Conservation (phyloP, 2,888 invertebrate genomes). For the Aspidapion aeneum region DNA sequence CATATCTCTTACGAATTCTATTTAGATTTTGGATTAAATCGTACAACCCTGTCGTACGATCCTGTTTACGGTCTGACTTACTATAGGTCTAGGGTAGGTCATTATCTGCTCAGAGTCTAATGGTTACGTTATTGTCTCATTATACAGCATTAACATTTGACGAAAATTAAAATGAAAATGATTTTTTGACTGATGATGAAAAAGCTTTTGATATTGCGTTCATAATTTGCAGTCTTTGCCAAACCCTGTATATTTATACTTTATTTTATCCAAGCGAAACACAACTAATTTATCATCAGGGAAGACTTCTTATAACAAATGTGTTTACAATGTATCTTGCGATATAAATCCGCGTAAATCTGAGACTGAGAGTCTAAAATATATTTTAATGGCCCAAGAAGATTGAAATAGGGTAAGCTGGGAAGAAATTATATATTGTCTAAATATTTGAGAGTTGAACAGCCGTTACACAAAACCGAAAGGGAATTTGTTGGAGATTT, state of each 20-base stretch:
- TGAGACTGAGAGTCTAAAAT: background rate
- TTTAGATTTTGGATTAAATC: no score
- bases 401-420: background rate
- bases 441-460: background rate
- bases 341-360: background rate
- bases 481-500: no score
- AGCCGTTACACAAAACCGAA: background rate
- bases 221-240: background rate
- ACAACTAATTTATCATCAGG: background rate
- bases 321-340: background rate
- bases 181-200: background rate
- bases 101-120: no score
- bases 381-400: background rate
- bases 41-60: no score
- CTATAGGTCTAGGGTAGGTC: no score
- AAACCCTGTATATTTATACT: background rate
- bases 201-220: background rate
- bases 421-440: background rate
- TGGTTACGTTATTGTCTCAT: no score
- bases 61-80: no score
- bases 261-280: background rate
- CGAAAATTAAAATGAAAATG: background rate
- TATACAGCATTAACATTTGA: background rate
- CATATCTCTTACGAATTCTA: background rate
- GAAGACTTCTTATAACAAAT: background rate